These are phyloP conservation scores for Hydrocynus forskahlii DNA, from an alignment of 2,797 vertebrate species.

Conservation along the genomic window DNA sequence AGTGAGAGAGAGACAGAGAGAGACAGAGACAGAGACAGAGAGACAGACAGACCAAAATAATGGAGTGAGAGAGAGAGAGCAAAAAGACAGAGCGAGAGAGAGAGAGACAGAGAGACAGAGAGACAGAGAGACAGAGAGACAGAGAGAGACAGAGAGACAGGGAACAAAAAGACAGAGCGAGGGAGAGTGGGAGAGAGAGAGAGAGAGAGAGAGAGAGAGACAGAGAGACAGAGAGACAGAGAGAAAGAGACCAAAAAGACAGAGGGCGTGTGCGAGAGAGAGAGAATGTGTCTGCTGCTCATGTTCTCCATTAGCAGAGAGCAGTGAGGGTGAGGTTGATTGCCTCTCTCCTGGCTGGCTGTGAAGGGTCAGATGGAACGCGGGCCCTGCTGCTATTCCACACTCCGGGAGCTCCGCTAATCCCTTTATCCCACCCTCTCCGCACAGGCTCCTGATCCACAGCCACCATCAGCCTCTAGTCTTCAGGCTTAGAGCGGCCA, in stretches of 20 bases:
- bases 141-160: neutral
- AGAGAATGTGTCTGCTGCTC: neutral
- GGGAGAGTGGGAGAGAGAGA: neutral
- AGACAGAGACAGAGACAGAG: neutral
- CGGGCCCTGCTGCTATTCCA: constrained; percentile 12
- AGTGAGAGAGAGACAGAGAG: neutral
- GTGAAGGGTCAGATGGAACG: constrained; percentile 12
- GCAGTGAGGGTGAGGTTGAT: neutral
- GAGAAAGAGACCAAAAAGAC: neutral
- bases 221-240: neutral
- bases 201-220: neutral
- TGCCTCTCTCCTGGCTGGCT: neutral
- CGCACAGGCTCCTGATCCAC: neutral
- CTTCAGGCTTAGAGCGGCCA: constrained; percentile 6
- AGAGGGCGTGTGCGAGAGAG: neutral
- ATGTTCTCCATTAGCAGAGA: neutral
- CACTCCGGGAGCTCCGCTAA: constrained; percentile 29
- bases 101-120: neutral
- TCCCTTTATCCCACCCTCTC: constrained; percentile 43
- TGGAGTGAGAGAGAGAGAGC: neutral
- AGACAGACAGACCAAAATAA: neutral
- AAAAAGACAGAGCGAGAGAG: no score
- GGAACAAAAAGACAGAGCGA: no score
- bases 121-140: neutral
- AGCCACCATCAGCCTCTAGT: constrained; percentile 28